Conservation (phyloP, 1,140 invertebrate genomes). For the Drosophila ficusphila region DNA sequence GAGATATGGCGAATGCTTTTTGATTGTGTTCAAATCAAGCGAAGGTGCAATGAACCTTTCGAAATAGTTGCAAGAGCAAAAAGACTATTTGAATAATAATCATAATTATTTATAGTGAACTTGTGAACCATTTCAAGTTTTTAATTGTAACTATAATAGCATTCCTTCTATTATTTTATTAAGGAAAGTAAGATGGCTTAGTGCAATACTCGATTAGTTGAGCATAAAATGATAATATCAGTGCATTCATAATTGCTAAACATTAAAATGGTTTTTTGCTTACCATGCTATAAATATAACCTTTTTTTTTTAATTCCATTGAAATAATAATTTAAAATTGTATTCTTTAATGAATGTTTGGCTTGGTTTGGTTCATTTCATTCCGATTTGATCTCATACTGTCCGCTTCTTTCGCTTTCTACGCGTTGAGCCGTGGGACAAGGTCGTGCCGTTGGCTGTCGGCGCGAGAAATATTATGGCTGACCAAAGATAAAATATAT, state of each 20-base stretch:
- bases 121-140: too few species aligned
- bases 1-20: constrained; percentile 38
- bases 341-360: too few species aligned
- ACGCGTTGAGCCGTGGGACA: constrained; percentile 66
- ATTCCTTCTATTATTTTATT: too few species aligned
- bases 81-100: not conserved
- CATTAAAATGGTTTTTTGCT: too few species aligned
- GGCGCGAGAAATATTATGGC: constrained; percentile 70
- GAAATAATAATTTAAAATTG: too few species aligned
- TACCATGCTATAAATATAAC: too few species aligned
- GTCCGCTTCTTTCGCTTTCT: constrained; percentile 64
- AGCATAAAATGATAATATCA: too few species aligned
- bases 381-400: constrained; percentile 32
- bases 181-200: too few species aligned
- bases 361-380: constrained; percentile 26
- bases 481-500: constrained; percentile 73
- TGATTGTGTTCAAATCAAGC: constrained; percentile 46
- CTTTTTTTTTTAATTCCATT: too few species aligned
- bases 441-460: constrained; percentile 76
- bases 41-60: constrained; percentile 43
- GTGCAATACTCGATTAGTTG: too few species aligned
- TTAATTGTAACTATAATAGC: too few species aligned
- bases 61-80: constrained; percentile 20
- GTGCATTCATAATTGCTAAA: too few species aligned
- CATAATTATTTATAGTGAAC: constrained; percentile 1